phyloP scores from a whole-genome alignment of 2,113 vertebrate genomes.

The Capreolus pygargus region DNA sequence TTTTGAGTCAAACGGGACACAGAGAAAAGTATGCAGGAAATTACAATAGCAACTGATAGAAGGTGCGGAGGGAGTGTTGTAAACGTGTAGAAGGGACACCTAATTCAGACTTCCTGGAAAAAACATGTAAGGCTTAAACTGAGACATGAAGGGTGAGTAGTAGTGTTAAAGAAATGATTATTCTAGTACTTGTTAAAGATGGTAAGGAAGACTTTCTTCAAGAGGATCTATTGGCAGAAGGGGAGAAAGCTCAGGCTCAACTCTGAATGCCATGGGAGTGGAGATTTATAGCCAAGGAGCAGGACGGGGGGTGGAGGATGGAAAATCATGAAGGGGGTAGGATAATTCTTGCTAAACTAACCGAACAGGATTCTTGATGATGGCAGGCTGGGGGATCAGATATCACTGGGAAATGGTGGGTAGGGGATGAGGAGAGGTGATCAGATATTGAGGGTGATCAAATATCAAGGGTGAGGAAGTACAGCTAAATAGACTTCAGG shows the following conservation, averaged over 20 bases:
- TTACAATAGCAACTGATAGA: rapidly evolving
- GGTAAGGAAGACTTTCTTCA: not conserved
- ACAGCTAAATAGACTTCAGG: not conserved
- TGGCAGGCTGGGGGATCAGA: not conserved
- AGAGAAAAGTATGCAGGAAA: not conserved
- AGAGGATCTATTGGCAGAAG: not conserved
- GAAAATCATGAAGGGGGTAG: not conserved
- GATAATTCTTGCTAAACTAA: not conserved
- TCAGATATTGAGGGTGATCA: not conserved
- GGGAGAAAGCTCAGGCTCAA: not conserved
- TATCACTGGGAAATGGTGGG: not conserved
- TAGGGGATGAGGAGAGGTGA: not conserved
- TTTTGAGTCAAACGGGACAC: not conserved
- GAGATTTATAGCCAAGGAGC: not conserved
- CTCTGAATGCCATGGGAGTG: not conserved
- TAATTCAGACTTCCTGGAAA: not conserved
- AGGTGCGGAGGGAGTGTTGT: not conserved
- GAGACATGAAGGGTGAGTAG: not conserved
- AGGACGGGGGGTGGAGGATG: not conserved
- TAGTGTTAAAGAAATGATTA: not conserved
- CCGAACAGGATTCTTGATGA: not conserved
- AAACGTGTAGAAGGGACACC: rapidly evolving
- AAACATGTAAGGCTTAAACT: not conserved
- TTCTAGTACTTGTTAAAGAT: not conserved
- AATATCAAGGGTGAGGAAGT: not conserved